Percentiles rank a stretch among this genome's conserved stretches.
Evolutionary conservation across 2,797 vertebrate species (phyloP).

Genomic region (Lycodopsis pacificus): DNA sequence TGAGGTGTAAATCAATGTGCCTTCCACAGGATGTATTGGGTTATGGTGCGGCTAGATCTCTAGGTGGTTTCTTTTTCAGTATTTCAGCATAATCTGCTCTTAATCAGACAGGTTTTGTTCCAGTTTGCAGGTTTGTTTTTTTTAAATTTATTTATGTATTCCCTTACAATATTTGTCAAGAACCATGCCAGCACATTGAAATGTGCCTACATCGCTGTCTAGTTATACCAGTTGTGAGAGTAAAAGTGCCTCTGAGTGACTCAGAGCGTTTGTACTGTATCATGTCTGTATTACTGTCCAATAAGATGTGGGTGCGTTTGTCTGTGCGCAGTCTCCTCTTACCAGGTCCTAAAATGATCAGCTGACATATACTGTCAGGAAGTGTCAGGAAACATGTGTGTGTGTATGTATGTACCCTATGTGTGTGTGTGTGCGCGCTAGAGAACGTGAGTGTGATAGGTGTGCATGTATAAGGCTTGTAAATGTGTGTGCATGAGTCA

Average conservation of each 20-base stretch:
- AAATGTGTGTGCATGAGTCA: slow-evolving; percentile 55
- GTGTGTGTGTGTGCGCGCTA: neutral
- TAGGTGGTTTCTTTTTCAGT: neutral
- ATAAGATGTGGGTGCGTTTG: slow-evolving; percentile 20
- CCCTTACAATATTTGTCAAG: neutral
- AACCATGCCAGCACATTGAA: neutral
- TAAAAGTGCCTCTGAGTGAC: slow-evolving; percentile 41
- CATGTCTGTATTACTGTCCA: slow-evolving; percentile 16
- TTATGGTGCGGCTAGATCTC: neutral
- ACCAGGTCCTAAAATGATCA: slow-evolving; percentile 49
- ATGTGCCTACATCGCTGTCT: neutral
- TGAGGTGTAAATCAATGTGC: neutral
- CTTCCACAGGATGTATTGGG: neutral
- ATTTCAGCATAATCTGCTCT: neutral
- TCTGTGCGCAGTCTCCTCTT: slow-evolving; percentile 39
- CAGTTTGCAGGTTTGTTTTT: neutral
- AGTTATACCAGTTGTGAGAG: neutral
- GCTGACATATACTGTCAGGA: slow-evolving; percentile 55
- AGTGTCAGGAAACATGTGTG: slow-evolving; percentile 31
- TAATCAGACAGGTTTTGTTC: neutral
- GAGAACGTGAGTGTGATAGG: slow-evolving; percentile 26
- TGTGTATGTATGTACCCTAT: no score
- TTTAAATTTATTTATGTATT: slow-evolving; percentile 14
- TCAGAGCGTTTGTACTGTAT: slow-evolving; percentile 21
- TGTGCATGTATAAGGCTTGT: slow-evolving; percentile 47